Base-by-base conservation (phyloP, 2,113 vertebrate species). In the Poeciliopsis retropinna region DNA sequence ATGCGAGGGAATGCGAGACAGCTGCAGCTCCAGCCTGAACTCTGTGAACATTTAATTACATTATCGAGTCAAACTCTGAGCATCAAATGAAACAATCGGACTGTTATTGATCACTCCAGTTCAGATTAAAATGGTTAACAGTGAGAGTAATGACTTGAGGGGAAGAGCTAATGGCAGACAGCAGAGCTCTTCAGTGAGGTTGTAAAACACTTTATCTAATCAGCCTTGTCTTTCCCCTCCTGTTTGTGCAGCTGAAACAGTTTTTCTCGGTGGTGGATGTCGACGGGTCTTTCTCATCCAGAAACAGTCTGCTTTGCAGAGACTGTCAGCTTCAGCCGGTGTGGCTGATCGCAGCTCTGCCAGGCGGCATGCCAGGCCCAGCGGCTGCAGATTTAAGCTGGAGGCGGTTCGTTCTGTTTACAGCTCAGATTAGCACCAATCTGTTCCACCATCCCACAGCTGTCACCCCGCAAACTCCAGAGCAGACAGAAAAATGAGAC, bases 331-430 rank as follows among this genome's bases (percentile, higher is more conserved):
- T 79, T 66, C 57, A 22, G 28, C 3, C 73, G 14, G 27, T 29
- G 28, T 60, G 28, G 22, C 25, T n/a, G 41, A 81, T 62, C 70
- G 17, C 57, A 62, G 68, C 71, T 27, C 31, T 69, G 64, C 28
- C 34, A 29, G 5, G 64, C 47, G 60, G 72, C 72, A 60, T 4
- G 62, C 73, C 64, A 37, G 64, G 25, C 70, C 78, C 60, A 47
- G 13, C 78, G 85, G 64, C 71, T 74, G 73, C 60, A 93, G 92
- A 95, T 95, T 95, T 94, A 94, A 85, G 64, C 93, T 90, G 68
- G 84, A 89, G 85, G 78, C 37, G 77, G 85, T 85, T 94, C 89
- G 82, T 91, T 86, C 76, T 89, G 91, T 73, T 94, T 92, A 89
- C 89, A 88, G 84, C 67, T 77, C 65, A 88, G 91, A 95, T 95